Base-by-base conservation (phyloP, 1,140 invertebrate species). In the Stenopsyche tienmushanensis region DNA sequence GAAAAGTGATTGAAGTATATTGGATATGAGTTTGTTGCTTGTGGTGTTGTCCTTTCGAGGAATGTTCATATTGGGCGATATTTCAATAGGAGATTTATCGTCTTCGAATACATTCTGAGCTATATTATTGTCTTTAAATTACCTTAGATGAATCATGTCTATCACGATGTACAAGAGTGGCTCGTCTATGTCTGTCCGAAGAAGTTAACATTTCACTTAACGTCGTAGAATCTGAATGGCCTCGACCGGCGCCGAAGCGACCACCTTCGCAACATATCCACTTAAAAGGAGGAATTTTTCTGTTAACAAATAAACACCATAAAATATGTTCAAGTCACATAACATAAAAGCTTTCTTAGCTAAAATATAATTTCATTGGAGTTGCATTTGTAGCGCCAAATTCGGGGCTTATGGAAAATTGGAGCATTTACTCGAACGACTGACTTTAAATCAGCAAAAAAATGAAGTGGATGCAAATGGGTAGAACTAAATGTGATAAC, bases 211-310 rank as follows among this genome's bases (percentile, higher is more conserved):
- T 73, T 42, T 81, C 79, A 8, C 77, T 79, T 68, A 80, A 71
- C 0, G 78, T 79, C 1, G 79, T 78, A 55, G 77, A 80, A 64
- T 80, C 79, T 0, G 77, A 78, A 68, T 79, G 77, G 0, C 77
- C 75, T 0, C 77, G 69, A 0, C 77, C 76, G 60, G 78, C 75
- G 57, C 74, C 75, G 3, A 71, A 74, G 0, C 67, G 63, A 13
- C 44, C 18, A 39, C 55, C 58, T 5, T 53, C 44, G 55, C 79
- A 80, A 75, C 78, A 78, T 17, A 81, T 57, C 79, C 79, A 81
- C 62, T 80, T 80, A 69, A 79, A 81, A 3, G 78, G 79, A 0
- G 79, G 78, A 24, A 81, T 77, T 72, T 79, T 81, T 70, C 79
- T 81, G 71, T 55, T 42, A 47, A 60, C 57, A 60, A 60, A 60